Evolutionary conservation across 2,888 invertebrate species (phyloP).

Genomic region (Conchocele bisecta): DNA sequence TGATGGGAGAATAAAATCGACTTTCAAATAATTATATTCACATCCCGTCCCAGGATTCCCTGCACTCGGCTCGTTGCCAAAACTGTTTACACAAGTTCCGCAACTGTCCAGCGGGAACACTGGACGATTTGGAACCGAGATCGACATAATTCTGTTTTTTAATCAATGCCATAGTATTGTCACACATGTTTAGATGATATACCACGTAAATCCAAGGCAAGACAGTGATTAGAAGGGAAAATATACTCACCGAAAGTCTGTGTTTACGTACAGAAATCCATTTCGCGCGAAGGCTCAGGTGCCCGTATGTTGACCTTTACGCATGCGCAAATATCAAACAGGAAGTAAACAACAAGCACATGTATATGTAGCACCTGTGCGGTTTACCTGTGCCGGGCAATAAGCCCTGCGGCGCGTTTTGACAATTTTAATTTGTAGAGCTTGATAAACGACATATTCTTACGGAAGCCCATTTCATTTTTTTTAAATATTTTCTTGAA

Average conservation of each 20-base stretch:
- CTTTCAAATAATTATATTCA: too few species aligned
- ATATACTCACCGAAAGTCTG: constrained; percentile 3
- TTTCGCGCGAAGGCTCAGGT: constrained; percentile 77
- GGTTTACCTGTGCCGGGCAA: too few species aligned
- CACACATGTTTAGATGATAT: background rate
- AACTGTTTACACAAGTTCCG: constrained; percentile 14
- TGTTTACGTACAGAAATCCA: constrained; percentile 76
- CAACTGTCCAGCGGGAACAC: constrained; percentile 24
- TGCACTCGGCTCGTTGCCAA: constrained; percentile 55
- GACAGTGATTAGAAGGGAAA: background rate
- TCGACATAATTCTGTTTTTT: background rate
- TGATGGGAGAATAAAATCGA: too few species aligned
- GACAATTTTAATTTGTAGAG: too few species aligned
- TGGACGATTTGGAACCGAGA: background rate
- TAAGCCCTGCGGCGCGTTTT: too few species aligned
- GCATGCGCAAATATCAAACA: constrained; percentile 66
- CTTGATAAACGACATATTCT: too few species aligned
- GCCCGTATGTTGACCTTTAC: constrained; percentile 71
- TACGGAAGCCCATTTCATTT: too few species aligned
- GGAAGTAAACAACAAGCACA: constrained; percentile 57
- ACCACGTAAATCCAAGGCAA: background rate
- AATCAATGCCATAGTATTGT: background rate
- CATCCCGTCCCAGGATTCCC: constrained; percentile 50
- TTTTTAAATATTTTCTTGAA: too few species aligned
- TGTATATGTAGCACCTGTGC: too few species aligned